Evolutionary conservation across 2,797 vertebrate species (phyloP), one percentile per base, ranked within the genome.

Genomic region (Cyprinella venusta): DNA sequence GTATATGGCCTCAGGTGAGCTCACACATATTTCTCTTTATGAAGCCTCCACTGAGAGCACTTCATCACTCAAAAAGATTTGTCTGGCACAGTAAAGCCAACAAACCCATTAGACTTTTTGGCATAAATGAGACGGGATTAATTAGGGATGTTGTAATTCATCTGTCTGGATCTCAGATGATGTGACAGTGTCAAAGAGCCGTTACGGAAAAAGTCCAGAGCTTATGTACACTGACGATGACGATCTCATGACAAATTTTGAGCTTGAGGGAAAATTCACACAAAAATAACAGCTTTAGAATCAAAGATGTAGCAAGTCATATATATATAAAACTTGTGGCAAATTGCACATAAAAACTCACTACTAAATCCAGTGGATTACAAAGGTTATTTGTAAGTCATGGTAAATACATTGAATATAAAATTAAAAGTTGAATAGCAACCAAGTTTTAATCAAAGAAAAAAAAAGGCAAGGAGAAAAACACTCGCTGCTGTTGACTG

Each of bases 61-160:
- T 69, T 71, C 77, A 83, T 80, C 61, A 61, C 64, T 80, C 85
- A 83, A 63, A 68, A 76, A 80, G 76, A 83, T 86, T 83, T 21
- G n/a, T 45, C 80, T 69, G 56, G 70, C n/a, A 70, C 40, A 64
- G 71, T 59, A 33, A 61, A 64, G 64, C 50, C 50, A 80, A 69
- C 30, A 68, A 67, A 69, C 30, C 59, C 45, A 86, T 63, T 59
- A 83, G 74, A 80, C 54, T 59, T 71, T 71, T 36, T 24, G 56
- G 65, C 52, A 61, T 81, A 69, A 76, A 16, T 70, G 61, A 70
- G 81, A 83, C 16, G 26, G 65, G 50, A 77, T 83, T 83, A 78
- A 83, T 76, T 64, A 83, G 81, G n/a, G 52, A 69, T 78, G 40
- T 38, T 76, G 72, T 24, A 68, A 65, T 82, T 76, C 36, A 82